Base-by-base conservation (phyloP, 2,888 invertebrate species). In the Cancer borealis region DNA sequence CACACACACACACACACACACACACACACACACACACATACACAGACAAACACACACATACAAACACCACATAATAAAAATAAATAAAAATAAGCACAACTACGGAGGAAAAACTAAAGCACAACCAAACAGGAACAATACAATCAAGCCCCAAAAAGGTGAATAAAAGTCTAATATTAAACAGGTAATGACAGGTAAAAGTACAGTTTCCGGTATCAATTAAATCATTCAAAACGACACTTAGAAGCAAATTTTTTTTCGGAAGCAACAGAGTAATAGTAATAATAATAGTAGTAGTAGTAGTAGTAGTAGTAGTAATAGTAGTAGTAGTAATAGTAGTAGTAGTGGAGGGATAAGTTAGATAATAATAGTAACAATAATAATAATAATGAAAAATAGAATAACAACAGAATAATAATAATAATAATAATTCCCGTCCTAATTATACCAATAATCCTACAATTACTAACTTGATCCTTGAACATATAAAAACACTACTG, bases 251-350 rank as follows among this genome's bases (percentile, higher is more conserved):
- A 12, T 54, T 54, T 54, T 66, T 66, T 66, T n/a, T n/a, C 66
- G n/a, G 6, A n/a, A 66, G 66, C 66, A n/a, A 66, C 66, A 66
- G n/a, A 54, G 54, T 54, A 54, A 3, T 54, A 14, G 54, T 54
- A 54, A 3, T 54, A 54, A 3, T 12, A 54, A 14, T 46, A 46
- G 46, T 46, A 88, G 46, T 46, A 88, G 88, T 0, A 88, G 46
- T 21, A 46, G 88, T 46, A 88, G 46, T 88, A 46, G 47, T 88
- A 88, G 88, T 88, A 46, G 88, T 88, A 46, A 45, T 88, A 21
- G 46, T 17, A 45, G 87, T 88, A 46, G 88, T 88, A 88, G 88
- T 88, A 88, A 46, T 88, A 88, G 21, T 46, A 88, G 88, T 47
- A 88, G 88, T 88, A 88, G 46, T 88, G 88, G 46, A 88, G 88